Percentiles rank a stretch among this genome's conserved stretches.
Evolutionary conservation across 1,140 invertebrate genomes (phyloP).

Genomic region (Drosophila mauritiana): DNA sequence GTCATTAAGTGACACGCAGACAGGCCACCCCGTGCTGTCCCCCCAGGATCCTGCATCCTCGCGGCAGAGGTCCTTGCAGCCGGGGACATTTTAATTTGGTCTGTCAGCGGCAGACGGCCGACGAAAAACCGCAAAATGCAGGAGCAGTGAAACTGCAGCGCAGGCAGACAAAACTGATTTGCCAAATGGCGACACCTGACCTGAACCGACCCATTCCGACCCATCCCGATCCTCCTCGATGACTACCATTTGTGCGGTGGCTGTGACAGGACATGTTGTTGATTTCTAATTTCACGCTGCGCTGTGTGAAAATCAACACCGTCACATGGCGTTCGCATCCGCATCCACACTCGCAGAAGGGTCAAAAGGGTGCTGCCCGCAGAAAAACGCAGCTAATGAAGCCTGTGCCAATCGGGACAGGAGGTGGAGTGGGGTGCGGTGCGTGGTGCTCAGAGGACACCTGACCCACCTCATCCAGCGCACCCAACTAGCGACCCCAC

Average conservation of each 20-base stretch:
- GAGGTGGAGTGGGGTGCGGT: background rate
- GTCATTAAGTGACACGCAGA: constrained; percentile 72
- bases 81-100: constrained; percentile 78
- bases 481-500: background rate
- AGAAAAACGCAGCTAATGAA: constrained; percentile 78
- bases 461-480: background rate
- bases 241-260: background rate
- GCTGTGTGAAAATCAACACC: constrained; percentile 81
- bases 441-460: background rate
- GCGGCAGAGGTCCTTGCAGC: constrained; percentile 19
- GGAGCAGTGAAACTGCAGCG: constrained; percentile 29
- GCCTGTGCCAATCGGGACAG: constrained; percentile 45
- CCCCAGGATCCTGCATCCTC: background rate
- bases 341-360: background rate
- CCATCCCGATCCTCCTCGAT: background rate
- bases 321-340: constrained; percentile 39
- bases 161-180: constrained; percentile 70
- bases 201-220: constrained; percentile 10
- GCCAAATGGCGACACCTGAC: constrained; percentile 63
- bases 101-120: constrained; percentile 75
- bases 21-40: constrained; percentile 3
- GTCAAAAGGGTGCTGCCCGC: constrained; percentile 53
- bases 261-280: constrained; percentile 63
- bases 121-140: constrained; percentile 59
- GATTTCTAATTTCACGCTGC: constrained; percentile 82